Conservation (phyloP, 2,888 invertebrate genomes). For the Drosophila heteroneura region DNA sequence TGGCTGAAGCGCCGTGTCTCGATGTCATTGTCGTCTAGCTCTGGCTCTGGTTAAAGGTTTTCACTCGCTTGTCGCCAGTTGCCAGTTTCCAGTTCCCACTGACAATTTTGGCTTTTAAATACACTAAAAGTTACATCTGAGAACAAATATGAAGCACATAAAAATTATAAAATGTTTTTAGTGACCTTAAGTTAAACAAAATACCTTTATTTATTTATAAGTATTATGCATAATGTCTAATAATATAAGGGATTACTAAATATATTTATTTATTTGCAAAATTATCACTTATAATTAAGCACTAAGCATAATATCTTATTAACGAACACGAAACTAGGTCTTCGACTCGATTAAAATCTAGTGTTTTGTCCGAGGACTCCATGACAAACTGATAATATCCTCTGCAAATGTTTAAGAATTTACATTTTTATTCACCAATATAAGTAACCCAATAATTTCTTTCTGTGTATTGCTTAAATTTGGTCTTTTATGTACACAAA, state of each 20-base stretch:
- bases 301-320: no score
- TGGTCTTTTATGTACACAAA: neutral
- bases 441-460: neutral
- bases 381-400: no score
- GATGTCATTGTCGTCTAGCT: constrained; percentile 40
- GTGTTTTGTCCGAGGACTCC: neutral
- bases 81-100: constrained; percentile 31
- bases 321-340: neutral
- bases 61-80: constrained; percentile 19
- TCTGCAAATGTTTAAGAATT: no score
- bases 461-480: neutral
- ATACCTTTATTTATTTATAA: no score
- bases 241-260: neutral
- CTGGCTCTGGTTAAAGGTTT: constrained; percentile 49
- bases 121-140: constrained; percentile 28
- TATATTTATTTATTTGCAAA: neutral
- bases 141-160: neutral
- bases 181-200: neutral
- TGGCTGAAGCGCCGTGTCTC: constrained; percentile 44
- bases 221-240: neutral
- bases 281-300: neutral
- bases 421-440: neutral
- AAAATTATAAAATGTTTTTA: neutral
- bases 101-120: constrained; percentile 48
- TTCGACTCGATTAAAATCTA: neutral